Base-by-base conservation (phyloP, 2,888 invertebrate species). In the Acleris sparsana region DNA sequence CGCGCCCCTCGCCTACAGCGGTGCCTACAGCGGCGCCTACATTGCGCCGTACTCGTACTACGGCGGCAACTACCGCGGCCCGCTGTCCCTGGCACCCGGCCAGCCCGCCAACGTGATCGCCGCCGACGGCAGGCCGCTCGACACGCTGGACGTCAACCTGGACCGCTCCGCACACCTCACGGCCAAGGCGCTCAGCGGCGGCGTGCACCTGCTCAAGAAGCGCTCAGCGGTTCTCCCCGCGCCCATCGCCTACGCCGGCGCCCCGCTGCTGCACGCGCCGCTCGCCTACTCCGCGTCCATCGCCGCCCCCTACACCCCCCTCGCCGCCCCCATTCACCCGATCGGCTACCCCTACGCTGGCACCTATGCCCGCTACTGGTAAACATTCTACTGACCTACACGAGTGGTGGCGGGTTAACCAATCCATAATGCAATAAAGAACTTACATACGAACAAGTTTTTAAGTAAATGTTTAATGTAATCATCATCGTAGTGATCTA, bases 101-200 rank as follows among this genome's bases (percentile, higher is more conserved):
- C 88, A 89, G 75, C 91, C 91, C 69, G 91, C 92, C 73, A 86
- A 85, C 77, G 80, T 92, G 65, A 75, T 90, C 62, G 89, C 78
- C 5, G 82, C 89, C 18, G 89, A 88, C 71, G 91, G 92, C 77
- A 85, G 89, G 76, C 91, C 91, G 9, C 79, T 91, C 29, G 91
- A 91, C 73, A 92, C 92, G 55, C 74, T 89, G 74, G 90, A 89
- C 49, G 91, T 92, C 25, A 90, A 90, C 82, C 69, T 89, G 79
- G 90, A 90, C 82, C 88, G 89, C 69, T 82, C 88, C n/a, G 88
- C 88, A 13, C 91, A 53, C 78, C 75, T 77, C 75, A 86, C 87
- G 51, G 88, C 90, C n/a, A 89, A 90, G 73, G 85, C 86, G 1
- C 71, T 85, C 17, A 76, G 80, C 25, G 68, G 72, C 52, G 83